Conservation (phyloP, 2,888 invertebrate species). For the Drosophila paranaensis region DNA sequence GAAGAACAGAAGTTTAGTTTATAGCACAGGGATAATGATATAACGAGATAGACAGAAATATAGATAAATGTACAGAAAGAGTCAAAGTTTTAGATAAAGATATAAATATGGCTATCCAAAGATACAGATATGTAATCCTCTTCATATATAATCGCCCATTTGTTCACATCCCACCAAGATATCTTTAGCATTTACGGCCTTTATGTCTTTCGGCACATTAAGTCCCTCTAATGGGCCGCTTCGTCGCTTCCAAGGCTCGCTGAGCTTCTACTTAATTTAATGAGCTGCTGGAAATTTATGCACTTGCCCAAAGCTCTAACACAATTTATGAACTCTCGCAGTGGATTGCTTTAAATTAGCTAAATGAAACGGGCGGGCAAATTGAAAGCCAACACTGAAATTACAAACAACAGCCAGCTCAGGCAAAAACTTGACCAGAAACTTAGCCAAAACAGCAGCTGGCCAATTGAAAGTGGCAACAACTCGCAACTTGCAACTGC, state of each 20-base stretch:
- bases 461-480: slow-evolving; percentile 41
- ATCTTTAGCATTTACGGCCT: background rate
- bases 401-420: slow-evolving; percentile 30
- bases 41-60: too few relatives aligned
- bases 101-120: background rate
- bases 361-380: slow-evolving; percentile 35
- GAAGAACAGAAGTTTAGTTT: too few relatives aligned
- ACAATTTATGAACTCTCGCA: slow-evolving; percentile 34
- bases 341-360: slow-evolving; percentile 33
- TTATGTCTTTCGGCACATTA: slow-evolving; percentile 11
- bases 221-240: background rate
- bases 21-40: too few relatives aligned
- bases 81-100: too few relatives aligned
- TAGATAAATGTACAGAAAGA: too few relatives aligned
- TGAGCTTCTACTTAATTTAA: slow-evolving; percentile 13
- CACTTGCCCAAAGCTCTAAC: slow-evolving; percentile 6
- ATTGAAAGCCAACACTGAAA: slow-evolving; percentile 39
- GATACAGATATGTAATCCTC: background rate
- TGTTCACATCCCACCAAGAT: background rate
- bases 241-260: background rate
- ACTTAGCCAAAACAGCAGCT: slow-evolving; percentile 21
- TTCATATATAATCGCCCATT: background rate
- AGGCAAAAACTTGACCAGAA: slow-evolving; percentile 10
- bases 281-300: slow-evolving; percentile 21
- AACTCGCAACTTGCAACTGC: slow-evolving; percentile 27